phyloP scores from a whole-genome alignment of 30 jellyfish, hydroid and myxozoan genomes.

The Pelagia noctiluca region DNA sequence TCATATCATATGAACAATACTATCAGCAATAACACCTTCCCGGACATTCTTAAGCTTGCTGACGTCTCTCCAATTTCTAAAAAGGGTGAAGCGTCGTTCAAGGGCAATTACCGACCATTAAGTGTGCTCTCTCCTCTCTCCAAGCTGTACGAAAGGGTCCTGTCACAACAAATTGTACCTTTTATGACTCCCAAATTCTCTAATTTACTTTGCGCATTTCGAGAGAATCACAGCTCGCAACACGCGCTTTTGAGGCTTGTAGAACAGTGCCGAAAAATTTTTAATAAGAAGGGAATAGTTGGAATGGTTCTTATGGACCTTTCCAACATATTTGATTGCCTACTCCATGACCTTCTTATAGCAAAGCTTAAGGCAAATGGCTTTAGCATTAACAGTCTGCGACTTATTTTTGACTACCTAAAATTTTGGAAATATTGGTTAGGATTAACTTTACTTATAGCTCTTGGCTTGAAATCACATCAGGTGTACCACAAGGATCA shows the following conservation, averaged over 20 bases:
- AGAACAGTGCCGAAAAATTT: not conserved
- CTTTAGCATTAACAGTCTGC: not conserved
- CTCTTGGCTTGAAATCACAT: not conserved
- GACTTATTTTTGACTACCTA: not conserved
- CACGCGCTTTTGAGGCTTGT: no score
- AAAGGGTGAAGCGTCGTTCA: conserved; percentile 14
- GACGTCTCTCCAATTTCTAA: conserved; percentile 37
- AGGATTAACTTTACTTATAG: not conserved
- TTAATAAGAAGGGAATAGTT: no score
- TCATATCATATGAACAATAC: conserved; percentile 30
- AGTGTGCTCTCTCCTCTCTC: conserved; percentile 30
- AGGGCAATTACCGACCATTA: conserved; percentile 39
- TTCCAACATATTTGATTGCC: not conserved
- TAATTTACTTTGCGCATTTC: no score
- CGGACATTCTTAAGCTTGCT: conserved; percentile 30
- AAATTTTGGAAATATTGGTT: not conserved
- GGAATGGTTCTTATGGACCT: no score
- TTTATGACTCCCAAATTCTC: no score
- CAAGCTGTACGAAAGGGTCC: conserved; percentile 38
- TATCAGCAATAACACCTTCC: conserved; percentile 32
- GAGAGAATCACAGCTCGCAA: no score
- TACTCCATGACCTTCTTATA: not conserved
- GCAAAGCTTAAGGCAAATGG: conserved; percentile 24
- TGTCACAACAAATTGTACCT: not conserved
- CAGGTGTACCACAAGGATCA: conserved; percentile 1